Conservation (phyloP, 2,797 vertebrate species). For the Denticeps clupeoides region DNA sequence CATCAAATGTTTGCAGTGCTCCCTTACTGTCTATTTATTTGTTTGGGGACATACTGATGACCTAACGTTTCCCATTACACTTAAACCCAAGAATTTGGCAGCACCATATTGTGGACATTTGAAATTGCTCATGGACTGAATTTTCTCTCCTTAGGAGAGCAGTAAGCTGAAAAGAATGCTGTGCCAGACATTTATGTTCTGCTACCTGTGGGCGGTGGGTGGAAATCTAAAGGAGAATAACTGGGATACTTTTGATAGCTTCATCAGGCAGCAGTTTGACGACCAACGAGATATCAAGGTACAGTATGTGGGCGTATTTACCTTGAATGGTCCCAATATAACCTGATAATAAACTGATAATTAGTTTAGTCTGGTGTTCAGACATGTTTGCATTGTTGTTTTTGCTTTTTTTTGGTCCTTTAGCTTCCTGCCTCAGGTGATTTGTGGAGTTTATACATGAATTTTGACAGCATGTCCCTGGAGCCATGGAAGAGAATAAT, state of each 20-base stretch:
- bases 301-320: too few species aligned
- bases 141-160: slow-evolving; percentile 48
- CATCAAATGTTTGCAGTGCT: too few species aligned
- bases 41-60: too few species aligned
- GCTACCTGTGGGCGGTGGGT: slow-evolving; percentile 68
- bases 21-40: too few species aligned
- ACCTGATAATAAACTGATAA: too few species aligned
- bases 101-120: too few species aligned
- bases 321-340: too few species aligned
- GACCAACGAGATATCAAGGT: slow-evolving; percentile 64
- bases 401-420: slow-evolving; percentile 4
- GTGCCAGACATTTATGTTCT: slow-evolving; percentile 74
- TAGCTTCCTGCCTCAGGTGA: slow-evolving; percentile 64
- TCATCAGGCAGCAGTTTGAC: slow-evolving; percentile 65
- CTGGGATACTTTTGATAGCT: slow-evolving; percentile 67
- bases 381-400: slow-evolving; percentile 8
- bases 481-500: slow-evolving; percentile 71
- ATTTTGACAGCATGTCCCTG: slow-evolving; percentile 59
- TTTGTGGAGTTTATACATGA: slow-evolving; percentile 71
- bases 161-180: slow-evolving; percentile 51
- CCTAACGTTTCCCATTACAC: too few species aligned
- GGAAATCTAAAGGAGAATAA: slow-evolving; percentile 63
- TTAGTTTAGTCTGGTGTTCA: too few species aligned
- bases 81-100: too few species aligned
- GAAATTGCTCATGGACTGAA: too few species aligned